Evolutionary conservation across 2,888 invertebrate species (phyloP), one percentile per base, ranked within the genome.

Genomic region (Thumatha senex): DNA sequence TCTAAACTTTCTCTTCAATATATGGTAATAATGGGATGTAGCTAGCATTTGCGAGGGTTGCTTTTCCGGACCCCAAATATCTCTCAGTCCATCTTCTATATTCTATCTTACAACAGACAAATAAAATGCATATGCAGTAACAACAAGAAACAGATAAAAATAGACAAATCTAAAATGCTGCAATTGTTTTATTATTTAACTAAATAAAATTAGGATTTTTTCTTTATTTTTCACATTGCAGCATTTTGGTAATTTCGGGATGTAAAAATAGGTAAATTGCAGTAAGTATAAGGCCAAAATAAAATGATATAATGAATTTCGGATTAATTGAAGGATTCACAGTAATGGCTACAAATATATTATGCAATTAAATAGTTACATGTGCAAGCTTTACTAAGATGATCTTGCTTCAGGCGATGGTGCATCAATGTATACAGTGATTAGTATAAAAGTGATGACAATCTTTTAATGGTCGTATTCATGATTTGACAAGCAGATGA

Each of bases 401-500:
- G 36, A 24, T 24, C 2, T 58, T 46, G 58, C 55, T 54, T 55
- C 18, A 57, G 56, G 57, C 49, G 41, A 51, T 52, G 42, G 58
- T 65, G 58, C 65, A 67, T 51, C 3, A 24, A 56, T 53, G 39
- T 51, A 63, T 13, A 56, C 13, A 18, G 39, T 61, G 46, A 58
- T 51, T 36, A 48, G 56, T 46, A 46, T 29, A 51, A 43, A 65
- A n/a, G n/a, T n/a, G n/a, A 69, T 55, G 49, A 57, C 40, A n/a
- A 54, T n/a, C 59, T 38, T 46, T 38, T 45, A 33, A 54, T 63
- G 56, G 53, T 33, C 41, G 54, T 51, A 45, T 56, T 48, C 59
- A 60, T 57, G 53, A 56, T 55, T 45, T 48, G 48, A 56, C 61
- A 74, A 72, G 74, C 74, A 56, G 46, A 61, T 70, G 66, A 53